Evolutionary conservation across 2,797 vertebrate species (phyloP).

Genomic region (Cyclura pinguis): DNA sequence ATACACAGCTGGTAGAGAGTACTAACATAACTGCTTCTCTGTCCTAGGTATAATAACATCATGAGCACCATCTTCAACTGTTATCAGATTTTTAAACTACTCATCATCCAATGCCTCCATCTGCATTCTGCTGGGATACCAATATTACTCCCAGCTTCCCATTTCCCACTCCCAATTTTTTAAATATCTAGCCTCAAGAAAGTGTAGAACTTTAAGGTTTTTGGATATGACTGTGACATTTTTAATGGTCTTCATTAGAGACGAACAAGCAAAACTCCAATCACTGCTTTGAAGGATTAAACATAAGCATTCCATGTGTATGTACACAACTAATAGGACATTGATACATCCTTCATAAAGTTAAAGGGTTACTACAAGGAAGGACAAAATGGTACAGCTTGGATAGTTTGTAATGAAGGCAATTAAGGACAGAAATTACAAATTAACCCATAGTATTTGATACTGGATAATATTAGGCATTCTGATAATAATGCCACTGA

Average conservation of each 20-base stretch:
- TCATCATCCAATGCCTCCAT: neutral
- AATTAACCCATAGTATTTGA: no score
- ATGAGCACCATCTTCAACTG: neutral
- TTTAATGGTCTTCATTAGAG: no score
- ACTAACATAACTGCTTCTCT: neutral
- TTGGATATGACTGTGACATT: neutral
- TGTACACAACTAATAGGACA: neutral
- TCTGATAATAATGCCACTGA: neutral
- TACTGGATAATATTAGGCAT: no score
- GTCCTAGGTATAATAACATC: neutral
- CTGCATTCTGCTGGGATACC: neutral
- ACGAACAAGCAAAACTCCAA: no score
- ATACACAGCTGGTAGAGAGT: no score
- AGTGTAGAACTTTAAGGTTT: neutral
- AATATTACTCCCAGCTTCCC: neutral
- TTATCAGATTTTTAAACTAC: neutral
- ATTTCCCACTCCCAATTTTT: neutral
- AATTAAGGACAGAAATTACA: neutral
- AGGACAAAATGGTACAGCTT: neutral
- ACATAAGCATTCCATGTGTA: neutral
- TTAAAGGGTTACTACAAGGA: neutral
- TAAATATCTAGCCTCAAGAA: neutral
- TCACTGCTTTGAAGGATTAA: neutral
- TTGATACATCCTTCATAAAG: neutral
- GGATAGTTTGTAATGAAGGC: neutral